Base-by-base conservation (phyloP, 2,888 invertebrate genomes). In the Panopea generosa region DNA sequence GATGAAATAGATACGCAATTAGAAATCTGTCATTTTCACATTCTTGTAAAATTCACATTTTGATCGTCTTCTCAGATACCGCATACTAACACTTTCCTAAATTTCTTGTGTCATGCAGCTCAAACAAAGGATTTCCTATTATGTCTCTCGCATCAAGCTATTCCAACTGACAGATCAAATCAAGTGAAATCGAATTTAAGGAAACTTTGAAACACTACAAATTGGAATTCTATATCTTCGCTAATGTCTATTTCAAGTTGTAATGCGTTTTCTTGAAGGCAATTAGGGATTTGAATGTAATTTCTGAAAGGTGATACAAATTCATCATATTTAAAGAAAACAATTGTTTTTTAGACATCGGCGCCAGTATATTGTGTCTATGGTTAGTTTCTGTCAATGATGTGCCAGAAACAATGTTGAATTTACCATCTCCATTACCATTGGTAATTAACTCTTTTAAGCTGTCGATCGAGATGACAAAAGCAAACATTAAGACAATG, bases 271-370 rank as follows among this genome's bases (percentile, higher is more conserved):
- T 65, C 63, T 52, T 56, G 50, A 52, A 65, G 33, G 60, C 71
- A 72, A 50, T 45, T 45, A 65, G 50, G 50, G 40, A 33, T 59
- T 65, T 72, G 59, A 71, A 63, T 50, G 71, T 72, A 53, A 59
- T 71, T 59, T 73, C 73, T 40, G 67, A 49, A 74, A 69, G 68
- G 63, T 69, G 74, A 65, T 59, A 65, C 38, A 55, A 53, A 33
- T 53, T 43, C 55, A 53, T 61, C 69, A 52, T 56, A 49, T 33
- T 33, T 18, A 59, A 69, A 27, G 69, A 69, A 63, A 70, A 57
- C 70, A 63, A 70, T 70, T 70, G 70, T 57, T 63, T 62, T 50
- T 33, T 22, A 26, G 63, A 70, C 50, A 27, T 18, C 47, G 72
- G 72, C 72, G 72, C 72, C 72, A 45, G 4, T 27, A 29, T 45